Evolutionary conservation across 1,140 invertebrate genomes (phyloP), one percentile per base, ranked within the genome.

Genomic region (Cotesia chilonis): DNA sequence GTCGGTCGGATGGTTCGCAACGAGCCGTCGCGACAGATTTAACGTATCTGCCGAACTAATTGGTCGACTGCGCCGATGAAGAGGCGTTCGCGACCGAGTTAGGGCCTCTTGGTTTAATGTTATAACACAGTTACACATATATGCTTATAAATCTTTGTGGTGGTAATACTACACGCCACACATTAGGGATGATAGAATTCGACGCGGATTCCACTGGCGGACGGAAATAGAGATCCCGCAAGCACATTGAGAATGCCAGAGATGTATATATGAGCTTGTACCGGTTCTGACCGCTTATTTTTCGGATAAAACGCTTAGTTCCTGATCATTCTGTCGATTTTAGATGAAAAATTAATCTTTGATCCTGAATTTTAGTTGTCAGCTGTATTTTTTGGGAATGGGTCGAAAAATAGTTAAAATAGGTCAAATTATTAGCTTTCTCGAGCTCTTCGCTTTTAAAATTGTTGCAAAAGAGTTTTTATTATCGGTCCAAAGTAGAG

Each of bases 151-250:
- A 72, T 41, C 47, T 38, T 20, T 10, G 60, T 4, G 7, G 52
- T 38, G 38, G 12, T 20, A 3, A 4, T 20, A 35, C 57, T 77
- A 74, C 71, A 68, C 77, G 72, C 73, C 79, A 76, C 52, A 38
- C 52, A 61, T 38, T 28, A 52, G 73, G 79, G 81, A 84, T 83
- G 83, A 85, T 84, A 84, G 83, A 84, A 84, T 85, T 85, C 83
- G 81, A 84, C 79, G 83, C 82, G 83, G 82, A 85, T 85, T 85
- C 84, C 83, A 81, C 76, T 76, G 78, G 66, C 76, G 76, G 82
- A 85, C 83, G 77, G 77, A 85, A 85, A 85, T 85, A 85, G 84
- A 85, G 78, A 76, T 75, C 78, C 76, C 78, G 35, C 52, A 28
- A 55, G 74, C 76, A 79, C 82, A 80, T 83, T 79, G 78, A 80